A percentile compares a stretch with the other conserved stretches of the same genome.
Evolutionary conservation across 2,797 vertebrate species (phyloP).

Genomic region (Pseudocheirus occidentalis): DNA sequence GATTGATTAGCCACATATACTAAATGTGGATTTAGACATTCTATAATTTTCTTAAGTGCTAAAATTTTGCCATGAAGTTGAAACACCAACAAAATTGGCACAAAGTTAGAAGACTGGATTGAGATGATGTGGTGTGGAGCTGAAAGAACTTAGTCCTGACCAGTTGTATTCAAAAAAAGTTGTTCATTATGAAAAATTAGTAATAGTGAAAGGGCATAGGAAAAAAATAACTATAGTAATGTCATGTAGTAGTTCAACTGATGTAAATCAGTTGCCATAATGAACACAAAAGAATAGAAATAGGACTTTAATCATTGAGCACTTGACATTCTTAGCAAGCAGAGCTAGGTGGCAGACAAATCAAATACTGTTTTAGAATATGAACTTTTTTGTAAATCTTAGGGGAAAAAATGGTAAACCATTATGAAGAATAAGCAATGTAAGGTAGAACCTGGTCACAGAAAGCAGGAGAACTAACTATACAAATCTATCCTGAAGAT

Average conservation of each 20-base stretch:
- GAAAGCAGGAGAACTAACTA: not conserved
- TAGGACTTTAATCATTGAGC: not conserved
- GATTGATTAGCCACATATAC: not conserved
- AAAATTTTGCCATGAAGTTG: not conserved
- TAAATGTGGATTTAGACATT: not conserved
- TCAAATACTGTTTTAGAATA: not conserved
- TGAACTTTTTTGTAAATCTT: not conserved
- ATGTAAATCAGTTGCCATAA: not conserved
- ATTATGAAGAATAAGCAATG: not conserved
- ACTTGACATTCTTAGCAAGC: not conserved
- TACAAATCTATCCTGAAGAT: not conserved
- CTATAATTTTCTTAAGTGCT: not conserved
- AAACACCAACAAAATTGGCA: not conserved
- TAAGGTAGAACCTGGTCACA: not conserved
- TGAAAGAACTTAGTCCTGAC: not conserved
- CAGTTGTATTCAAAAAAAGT: not conserved
- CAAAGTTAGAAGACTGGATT: not conserved
- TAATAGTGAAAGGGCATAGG: not conserved
- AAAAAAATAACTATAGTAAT: not conserved
- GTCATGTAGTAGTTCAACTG: not conserved
- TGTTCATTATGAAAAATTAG: not conserved
- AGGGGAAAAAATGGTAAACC: not conserved
- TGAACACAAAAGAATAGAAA: not conserved
- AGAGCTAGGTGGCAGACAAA: not conserved
- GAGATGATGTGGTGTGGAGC: not conserved